Evolutionary conservation across 2,888 invertebrate genomes (phyloP).

Genomic region (Altica lythri): DNA sequence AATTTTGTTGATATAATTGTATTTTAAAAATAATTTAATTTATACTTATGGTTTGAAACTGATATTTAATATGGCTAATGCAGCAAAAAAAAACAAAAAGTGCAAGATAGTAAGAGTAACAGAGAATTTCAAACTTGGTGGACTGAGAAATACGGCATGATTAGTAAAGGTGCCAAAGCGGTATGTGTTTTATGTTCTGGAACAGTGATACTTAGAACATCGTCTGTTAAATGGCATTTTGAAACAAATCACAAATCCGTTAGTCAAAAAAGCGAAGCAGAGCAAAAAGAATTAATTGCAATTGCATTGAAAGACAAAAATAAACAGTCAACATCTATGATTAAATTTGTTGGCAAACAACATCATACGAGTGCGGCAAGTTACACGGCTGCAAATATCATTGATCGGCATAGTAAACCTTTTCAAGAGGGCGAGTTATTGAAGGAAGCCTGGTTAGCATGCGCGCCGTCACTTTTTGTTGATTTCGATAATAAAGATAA

Average conservation of each 20-base stretch:
- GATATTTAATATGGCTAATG: too few relatives aligned
- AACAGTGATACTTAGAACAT: conserved; percentile 39
- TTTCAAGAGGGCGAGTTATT: conserved; percentile 32
- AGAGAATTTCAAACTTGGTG: too few relatives aligned
- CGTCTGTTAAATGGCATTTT: conserved; percentile 38
- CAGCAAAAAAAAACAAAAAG: too few relatives aligned
- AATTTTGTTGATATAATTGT: too few relatives aligned
- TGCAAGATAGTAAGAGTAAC: too few relatives aligned
- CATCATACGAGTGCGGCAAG: conserved; percentile 32
- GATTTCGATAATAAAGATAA: conserved; percentile 11
- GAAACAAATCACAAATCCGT: conserved; percentile 36
- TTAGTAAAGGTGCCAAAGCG: too few relatives aligned
- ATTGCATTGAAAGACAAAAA: conserved; percentile 34
- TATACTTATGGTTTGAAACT: too few relatives aligned
- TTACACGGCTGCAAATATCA: conserved; percentile 33
- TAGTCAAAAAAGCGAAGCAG: conserved; percentile 31
- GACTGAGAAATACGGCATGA: too few relatives aligned
- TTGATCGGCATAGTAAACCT: conserved; percentile 35
- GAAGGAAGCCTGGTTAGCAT: conserved; percentile 8
- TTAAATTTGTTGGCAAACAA: conserved; percentile 39
- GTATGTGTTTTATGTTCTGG: too few relatives aligned
- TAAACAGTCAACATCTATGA: conserved; percentile 36
- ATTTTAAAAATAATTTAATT: too few relatives aligned
- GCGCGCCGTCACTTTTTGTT: conserved; percentile 2
- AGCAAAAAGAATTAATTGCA: conserved; percentile 39